phyloP scores from a whole-genome alignment of 2,113 vertebrate species.

The Dasypus novemcinctus region DNA sequence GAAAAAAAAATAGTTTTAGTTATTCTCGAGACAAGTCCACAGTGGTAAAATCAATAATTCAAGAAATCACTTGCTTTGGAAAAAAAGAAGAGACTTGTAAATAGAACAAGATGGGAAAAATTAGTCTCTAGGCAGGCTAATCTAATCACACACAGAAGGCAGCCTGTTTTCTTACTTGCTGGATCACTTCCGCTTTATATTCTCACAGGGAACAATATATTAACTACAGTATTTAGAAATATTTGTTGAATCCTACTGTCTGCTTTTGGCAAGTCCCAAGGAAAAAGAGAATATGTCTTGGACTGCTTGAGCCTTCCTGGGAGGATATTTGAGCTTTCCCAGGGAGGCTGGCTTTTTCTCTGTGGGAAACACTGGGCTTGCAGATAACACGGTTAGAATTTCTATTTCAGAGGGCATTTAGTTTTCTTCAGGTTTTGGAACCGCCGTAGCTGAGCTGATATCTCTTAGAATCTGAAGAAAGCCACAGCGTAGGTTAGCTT shows the following conservation, averaged over 20 bases:
- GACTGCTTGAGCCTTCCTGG: constrained; percentile 53
- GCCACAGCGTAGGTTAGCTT: background rate
- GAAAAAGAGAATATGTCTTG: constrained; percentile 71
- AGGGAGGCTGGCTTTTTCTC: constrained; percentile 57
- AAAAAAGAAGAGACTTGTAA: background rate
- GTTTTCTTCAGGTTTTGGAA: background rate
- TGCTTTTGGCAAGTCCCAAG: constrained; percentile 76
- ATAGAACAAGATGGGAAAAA: constrained; percentile 50
- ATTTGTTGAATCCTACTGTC: constrained; percentile 79
- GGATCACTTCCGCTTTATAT: constrained; percentile 67
- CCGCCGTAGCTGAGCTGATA: background rate
- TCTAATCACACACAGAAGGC: constrained; percentile 70
- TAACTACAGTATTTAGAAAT: constrained; percentile 77
- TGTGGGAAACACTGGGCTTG: constrained; percentile 65
- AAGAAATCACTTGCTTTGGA: constrained; percentile 52
- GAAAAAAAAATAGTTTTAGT: background rate
- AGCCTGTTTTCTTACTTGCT: constrained; percentile 57
- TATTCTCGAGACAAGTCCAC: background rate
- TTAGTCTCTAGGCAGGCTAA: constrained; percentile 61
- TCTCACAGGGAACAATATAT: constrained; percentile 77
- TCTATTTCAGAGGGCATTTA: background rate
- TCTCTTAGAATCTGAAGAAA: constrained; percentile 2
- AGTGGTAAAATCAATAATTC: constrained; percentile 60
- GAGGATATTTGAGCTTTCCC: constrained; percentile 68
- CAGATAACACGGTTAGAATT: constrained; percentile 41